phyloP scores from a whole-genome alignment of 2,113 vertebrate genomes.

The Hippocampus guttulatus region DNA sequence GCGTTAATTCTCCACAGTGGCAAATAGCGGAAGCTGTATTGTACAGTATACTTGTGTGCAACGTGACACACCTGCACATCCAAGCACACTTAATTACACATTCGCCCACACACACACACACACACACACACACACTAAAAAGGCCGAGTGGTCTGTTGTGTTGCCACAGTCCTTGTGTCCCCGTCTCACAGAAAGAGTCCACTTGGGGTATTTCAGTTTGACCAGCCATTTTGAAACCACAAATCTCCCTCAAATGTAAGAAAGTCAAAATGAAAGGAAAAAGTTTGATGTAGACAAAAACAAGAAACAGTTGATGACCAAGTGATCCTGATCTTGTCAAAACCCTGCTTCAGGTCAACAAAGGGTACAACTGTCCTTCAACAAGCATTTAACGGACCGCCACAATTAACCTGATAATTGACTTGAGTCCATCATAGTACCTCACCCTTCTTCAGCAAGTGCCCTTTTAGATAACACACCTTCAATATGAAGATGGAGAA shows the following conservation, averaged over 20 bases:
- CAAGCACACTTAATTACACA: slow-evolving; percentile 48
- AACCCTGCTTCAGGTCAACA: slow-evolving; percentile 49
- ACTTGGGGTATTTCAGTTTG: slow-evolving; percentile 36
- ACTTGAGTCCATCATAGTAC: slow-evolving; percentile 31
- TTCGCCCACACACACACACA: slow-evolving; percentile 28
- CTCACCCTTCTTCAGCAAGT: slow-evolving; percentile 54
- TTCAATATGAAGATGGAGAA: slow-evolving; percentile 98
- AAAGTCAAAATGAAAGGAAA: slow-evolving; percentile 36
- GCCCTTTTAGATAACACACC: slow-evolving; percentile 83
- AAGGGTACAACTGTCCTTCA: slow-evolving; percentile 38
- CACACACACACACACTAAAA: slow-evolving; percentile 43
- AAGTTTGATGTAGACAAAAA: slow-evolving; percentile 33
- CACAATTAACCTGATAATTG: slow-evolving; percentile 36
- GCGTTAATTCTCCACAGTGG: slow-evolving; percentile 69
- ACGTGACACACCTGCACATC: slow-evolving; percentile 46
- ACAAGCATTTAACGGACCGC: slow-evolving; percentile 21
- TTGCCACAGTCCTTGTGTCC: slow-evolving; percentile 53
- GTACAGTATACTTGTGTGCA: slow-evolving; percentile 75
- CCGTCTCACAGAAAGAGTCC: slow-evolving; percentile 48
- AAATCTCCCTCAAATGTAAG: slow-evolving; percentile 49
- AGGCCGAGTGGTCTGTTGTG: slow-evolving; percentile 58
- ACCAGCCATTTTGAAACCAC: slow-evolving; percentile 55
- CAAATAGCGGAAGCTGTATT: slow-evolving; percentile 70
- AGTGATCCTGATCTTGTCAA: slow-evolving; percentile 40
- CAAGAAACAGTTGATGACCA: slow-evolving; percentile 53